A percentile compares a stretch with the other conserved stretches of the same genome.
phyloP scores from a whole-genome alignment of 2,797 vertebrate species.

The Micropoecilia bifurca region DNA sequence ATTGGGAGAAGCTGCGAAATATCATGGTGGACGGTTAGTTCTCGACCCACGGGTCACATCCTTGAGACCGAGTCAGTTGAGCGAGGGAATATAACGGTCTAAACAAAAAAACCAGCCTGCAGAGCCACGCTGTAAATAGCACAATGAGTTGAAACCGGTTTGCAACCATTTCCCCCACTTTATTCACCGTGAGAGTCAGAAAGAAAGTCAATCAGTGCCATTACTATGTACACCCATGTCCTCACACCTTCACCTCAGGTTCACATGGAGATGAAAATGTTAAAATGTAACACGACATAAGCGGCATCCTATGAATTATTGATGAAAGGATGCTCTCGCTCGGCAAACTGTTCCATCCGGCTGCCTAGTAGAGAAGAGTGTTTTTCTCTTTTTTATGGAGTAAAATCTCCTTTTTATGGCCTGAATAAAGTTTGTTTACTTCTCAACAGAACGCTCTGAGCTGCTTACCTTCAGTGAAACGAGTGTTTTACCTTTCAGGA shows the following conservation, averaged over 20 bases:
- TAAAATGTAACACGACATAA: constrained; percentile 72
- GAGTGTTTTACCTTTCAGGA: constrained; percentile 41
- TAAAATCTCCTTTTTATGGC: not conserved
- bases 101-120: not conserved
- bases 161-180: constrained; percentile 54
- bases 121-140: constrained; percentile 36
- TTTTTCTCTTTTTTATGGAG: not conserved
- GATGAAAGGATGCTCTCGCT: constrained; percentile 31
- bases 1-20: not conserved
- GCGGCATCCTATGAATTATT: constrained; percentile 74
- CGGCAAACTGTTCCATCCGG: constrained; percentile 13
- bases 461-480: constrained; percentile 53
- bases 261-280: constrained; percentile 59
- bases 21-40: not conserved
- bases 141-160: constrained; percentile 61
- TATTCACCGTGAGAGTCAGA: constrained; percentile 64
- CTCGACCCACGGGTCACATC: not conserved
- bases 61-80: not conserved
- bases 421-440: not conserved
- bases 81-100: constrained; percentile 1
- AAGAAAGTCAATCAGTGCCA: constrained; percentile 69
- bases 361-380: not conserved
- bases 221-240: constrained; percentile 78
- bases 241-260: constrained; percentile 50
- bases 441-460: constrained; percentile 16